Evolutionary conservation across 2,797 vertebrate genomes (phyloP).

Genomic region (Sebastes matsubarae): DNA sequence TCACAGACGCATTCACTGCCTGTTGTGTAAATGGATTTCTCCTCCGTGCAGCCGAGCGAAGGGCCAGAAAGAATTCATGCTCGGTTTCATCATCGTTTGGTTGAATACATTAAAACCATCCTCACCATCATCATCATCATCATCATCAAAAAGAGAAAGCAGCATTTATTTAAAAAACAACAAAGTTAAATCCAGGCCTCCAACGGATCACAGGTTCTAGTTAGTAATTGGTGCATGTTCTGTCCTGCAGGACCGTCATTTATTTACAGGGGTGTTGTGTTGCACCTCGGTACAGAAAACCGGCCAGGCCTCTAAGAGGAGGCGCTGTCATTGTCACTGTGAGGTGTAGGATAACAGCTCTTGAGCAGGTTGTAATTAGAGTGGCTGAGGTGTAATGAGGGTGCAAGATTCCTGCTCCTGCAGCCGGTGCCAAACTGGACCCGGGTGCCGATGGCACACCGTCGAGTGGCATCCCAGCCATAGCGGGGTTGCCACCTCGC

Average conservation of each 20-base stretch:
- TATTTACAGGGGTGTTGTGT: conserved; percentile 83
- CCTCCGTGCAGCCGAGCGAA: conserved; percentile 59
- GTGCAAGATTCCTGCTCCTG: conserved; percentile 85
- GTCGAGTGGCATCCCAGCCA: conserved; percentile 46
- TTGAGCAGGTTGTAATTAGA: conserved; percentile 90
- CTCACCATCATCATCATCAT: conserved; percentile 25
- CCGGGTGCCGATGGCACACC: conserved; percentile 59
- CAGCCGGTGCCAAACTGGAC: conserved; percentile 82
- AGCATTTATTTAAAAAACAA: background rate
- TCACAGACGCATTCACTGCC: conserved; percentile 66
- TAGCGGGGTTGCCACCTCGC: conserved; percentile 11
- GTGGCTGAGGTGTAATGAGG: conserved; percentile 88
- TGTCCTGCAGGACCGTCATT: conserved; percentile 73
- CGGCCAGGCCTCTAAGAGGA: conserved; percentile 77
- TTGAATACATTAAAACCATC: conserved; percentile 52
- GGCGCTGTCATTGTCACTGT: conserved; percentile 83
- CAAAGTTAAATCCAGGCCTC: conserved; percentile 20
- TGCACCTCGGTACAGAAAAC: conserved; percentile 76
- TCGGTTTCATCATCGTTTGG: conserved; percentile 71
- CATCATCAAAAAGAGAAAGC: conserved; percentile 17
- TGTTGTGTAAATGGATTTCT: conserved; percentile 81
- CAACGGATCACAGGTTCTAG: conserved; percentile 36
- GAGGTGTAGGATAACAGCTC: conserved; percentile 88
- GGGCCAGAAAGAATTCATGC: conserved; percentile 63
- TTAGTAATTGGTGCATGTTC: conserved; percentile 45